A percentile compares a stretch with the other conserved stretches of the same genome.
Conservation (phyloP, 1,140 invertebrate species). For the Chelonus insularis region DNA sequence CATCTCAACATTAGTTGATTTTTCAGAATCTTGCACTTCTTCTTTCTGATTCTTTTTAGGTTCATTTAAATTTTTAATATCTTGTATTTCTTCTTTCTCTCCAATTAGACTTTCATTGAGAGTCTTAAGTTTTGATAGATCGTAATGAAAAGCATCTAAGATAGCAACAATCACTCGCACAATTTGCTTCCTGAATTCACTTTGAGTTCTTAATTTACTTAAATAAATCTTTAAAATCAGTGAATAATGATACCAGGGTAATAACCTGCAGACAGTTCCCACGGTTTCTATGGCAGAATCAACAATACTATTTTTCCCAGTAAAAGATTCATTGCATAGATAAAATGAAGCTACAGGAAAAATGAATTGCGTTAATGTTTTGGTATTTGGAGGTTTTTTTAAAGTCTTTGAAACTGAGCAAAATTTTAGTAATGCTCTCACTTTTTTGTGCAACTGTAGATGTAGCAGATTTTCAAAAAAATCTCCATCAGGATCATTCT, state of each 20-base stretch:
- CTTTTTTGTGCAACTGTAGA: conserved; percentile 79
- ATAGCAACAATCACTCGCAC: conserved; percentile 81
- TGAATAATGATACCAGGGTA: conserved; percentile 89
- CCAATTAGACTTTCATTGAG: conserved; percentile 26
- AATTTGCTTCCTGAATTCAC: conserved; percentile 80
- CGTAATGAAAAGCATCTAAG: conserved; percentile 91
- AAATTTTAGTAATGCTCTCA: conserved; percentile 76
- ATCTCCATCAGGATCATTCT: conserved; percentile 81
- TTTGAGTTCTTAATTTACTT: conserved; percentile 68
- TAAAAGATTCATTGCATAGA: conserved; percentile 76
- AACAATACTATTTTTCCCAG: conserved; percentile 77
- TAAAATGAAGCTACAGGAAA: conserved; percentile 81
- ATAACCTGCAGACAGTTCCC: conserved; percentile 71
- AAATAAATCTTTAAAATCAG: conserved; percentile 80
- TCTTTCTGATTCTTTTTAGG: too few relatives aligned
- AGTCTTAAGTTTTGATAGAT: conserved; percentile 67
- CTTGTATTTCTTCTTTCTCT: conserved; percentile 39
- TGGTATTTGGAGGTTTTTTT: conserved; percentile 64
- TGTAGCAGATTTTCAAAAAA: conserved; percentile 94
- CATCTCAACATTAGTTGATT: too few relatives aligned
- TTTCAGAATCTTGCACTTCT: too few relatives aligned
- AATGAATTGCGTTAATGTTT: conserved; percentile 80
- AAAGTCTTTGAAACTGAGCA: conserved; percentile 64
- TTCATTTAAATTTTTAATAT: conserved; percentile 36
- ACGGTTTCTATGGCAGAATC: conserved; percentile 81